Conservation (phyloP, 2,113 vertebrate species). For the Apus apus region DNA sequence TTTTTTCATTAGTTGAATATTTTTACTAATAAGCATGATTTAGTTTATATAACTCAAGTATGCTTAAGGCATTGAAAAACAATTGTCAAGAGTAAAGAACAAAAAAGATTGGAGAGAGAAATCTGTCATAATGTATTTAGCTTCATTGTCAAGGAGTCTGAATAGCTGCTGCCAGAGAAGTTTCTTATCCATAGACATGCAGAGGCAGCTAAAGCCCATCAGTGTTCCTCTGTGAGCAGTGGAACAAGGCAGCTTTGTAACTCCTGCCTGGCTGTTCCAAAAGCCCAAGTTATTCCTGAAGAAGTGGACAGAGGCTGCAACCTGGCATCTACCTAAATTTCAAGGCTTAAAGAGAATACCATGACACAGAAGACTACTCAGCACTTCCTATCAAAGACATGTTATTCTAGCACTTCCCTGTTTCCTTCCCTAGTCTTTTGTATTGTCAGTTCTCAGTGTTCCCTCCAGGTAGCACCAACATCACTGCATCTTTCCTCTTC, state of each 20-base stretch:
- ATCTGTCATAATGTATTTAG: neutral
- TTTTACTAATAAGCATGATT: neutral
- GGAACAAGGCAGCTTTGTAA: neutral
- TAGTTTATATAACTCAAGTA: neutral
- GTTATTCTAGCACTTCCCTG: neutral
- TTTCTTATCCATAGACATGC: neutral
- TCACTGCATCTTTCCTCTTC: neutral
- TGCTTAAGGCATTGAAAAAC: neutral
- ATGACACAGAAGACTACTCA: neutral
- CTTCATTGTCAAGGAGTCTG: neutral
- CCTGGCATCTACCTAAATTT: neutral
- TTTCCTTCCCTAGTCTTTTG: neutral
- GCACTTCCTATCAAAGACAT: neutral
- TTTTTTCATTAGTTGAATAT: neutral
- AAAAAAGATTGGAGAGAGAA: neutral
- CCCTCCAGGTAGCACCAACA: neutral
- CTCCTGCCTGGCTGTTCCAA: neutral
- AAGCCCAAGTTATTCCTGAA: neutral
- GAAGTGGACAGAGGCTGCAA: neutral
- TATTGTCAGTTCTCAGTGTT: neutral
- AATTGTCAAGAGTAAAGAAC: neutral
- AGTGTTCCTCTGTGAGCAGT: neutral
- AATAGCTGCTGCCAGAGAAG: neutral
- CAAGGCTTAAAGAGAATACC: neutral
- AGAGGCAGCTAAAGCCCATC: neutral